Evolutionary conservation across 1,140 invertebrate genomes (phyloP), one percentile per base, ranked within the genome.

Genomic region (Macrostomum lignano): DNA sequence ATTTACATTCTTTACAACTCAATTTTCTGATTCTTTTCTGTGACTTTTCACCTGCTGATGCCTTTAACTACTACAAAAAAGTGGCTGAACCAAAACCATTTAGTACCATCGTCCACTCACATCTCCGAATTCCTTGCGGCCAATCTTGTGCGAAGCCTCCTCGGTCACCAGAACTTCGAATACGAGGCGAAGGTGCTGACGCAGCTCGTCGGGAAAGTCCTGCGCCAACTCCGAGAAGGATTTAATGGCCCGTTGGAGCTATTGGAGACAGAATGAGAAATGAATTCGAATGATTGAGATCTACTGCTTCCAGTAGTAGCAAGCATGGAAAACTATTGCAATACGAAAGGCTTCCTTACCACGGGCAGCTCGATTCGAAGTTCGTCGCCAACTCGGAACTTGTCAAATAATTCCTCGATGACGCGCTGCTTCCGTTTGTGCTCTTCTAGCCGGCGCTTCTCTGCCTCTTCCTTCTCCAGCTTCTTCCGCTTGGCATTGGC

Each of bases 241-340:
- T 17, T 44, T 37, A 13, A 55, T 23, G 3, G 52, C 46, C 47
- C 47, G 51, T 36, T 55, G 52, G 3, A 55, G 21, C 52, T 55
- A 38, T 25, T n/a, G 44, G 21, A 17, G 6, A 14, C 15, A 7
- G 10, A 36, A 15, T n/a, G 36, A 6, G n/a, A 22, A 17, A 23
- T 17, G 9, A 25, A 28, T 2, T 6, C 7, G 7, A 31, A 21
- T 5, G 7, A 7, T 5, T 4, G 5, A 32, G n/a, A 36, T 3
- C n/a, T 19, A 17, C 4, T n/a, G n/a, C n/a, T n/a, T n/a, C n/a
- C n/a, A n/a, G n/a, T n/a, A n/a, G n/a, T n/a, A n/a, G n/a, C n/a
- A n/a, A n/a, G n/a, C n/a, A n/a, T n/a, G n/a, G n/a, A n/a, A n/a
- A n/a, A n/a, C n/a, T n/a, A n/a, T n/a, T n/a, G n/a, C n/a, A n/a